Evolutionary conservation across 2,888 invertebrate genomes (phyloP).

Genomic region (Endotricha flammealis): DNA sequence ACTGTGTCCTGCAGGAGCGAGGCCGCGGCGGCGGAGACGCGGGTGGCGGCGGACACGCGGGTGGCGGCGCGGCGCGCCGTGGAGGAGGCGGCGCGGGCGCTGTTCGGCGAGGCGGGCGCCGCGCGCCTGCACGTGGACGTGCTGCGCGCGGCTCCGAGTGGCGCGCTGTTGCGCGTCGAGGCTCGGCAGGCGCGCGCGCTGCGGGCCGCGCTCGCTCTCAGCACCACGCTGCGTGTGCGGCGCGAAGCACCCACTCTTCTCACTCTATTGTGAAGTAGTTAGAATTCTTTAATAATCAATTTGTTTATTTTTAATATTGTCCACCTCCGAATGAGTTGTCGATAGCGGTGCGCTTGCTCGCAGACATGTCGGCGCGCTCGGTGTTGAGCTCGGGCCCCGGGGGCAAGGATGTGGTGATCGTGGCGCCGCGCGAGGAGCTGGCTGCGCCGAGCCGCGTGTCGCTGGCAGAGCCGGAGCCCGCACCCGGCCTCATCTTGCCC

Average conservation of each 20-base stretch:
- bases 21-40: no score
- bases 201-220: slow-evolving; percentile 33
- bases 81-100: slow-evolving; percentile 22
- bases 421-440: slow-evolving; percentile 89
- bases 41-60: slow-evolving; percentile 21
- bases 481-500: slow-evolving; percentile 88
- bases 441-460: slow-evolving; percentile 82
- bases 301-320: no score
- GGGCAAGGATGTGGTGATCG: slow-evolving; percentile 88
- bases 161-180: slow-evolving; percentile 73
- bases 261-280: slow-evolving; percentile 10
- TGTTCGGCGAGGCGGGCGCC: slow-evolving; percentile 38
- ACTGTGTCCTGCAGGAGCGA: no score
- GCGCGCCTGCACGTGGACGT: slow-evolving; percentile 34
- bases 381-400: slow-evolving; percentile 61
- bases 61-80: slow-evolving; percentile 27
- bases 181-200: slow-evolving; percentile 29
- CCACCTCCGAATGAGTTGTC: no score
- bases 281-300: no score
- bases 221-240: slow-evolving; percentile 20
- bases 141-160: slow-evolving; percentile 23
- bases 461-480: slow-evolving; percentile 84
- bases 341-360: no score
- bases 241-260: slow-evolving; percentile 31
- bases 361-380: slow-evolving; percentile 39